Evolutionary conservation across 2,797 vertebrate genomes (phyloP), one percentile per base, ranked within the genome.

Genomic region (Megalops cyprinoides): DNA sequence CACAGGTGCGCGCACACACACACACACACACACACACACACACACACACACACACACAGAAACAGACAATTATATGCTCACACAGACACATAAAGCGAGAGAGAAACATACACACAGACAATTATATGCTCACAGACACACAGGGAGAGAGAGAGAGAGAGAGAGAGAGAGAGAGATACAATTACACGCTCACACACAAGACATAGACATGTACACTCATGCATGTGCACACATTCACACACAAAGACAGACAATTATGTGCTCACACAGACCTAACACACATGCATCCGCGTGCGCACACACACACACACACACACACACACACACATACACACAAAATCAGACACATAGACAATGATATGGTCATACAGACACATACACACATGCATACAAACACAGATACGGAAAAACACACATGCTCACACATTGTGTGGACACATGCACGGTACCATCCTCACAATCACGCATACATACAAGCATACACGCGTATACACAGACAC

Each of bases 171-270:
- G n/a, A n/a, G n/a, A n/a, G 1, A 4, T 48, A 51, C 3, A 3
- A 37, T 44, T 86, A 89, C 79, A 84, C 86, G 90, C 92, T 89
- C 90, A 88, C 88, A 71, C 77, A 80, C 69, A 76, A 76, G 58
- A 18, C 4, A 60, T 58, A 39, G 67, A 46, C 55, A 34, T 20
- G 31, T 34, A 51, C 71, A 25, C 46, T n/a, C 31, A 67, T 46
- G 37, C 14, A 44, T 31, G 69, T 65, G 71, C 80, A 80, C 82
- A 60, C 39, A 37, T 15, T 55, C 18, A 34, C 48, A 79, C 79
- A 74, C 34, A n/a, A 6, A n/a, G 15, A 28, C 34, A 62, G 60
- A n/a, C 25, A 81, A 83, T 44, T 74, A 44, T 60, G n/a, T n/a
- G n/a, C n/a, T n/a, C 73, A 81, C 42, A 65, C 18, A 83, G 49